Base-by-base conservation (phyloP, 2,113 vertebrate genomes). In the Amazona guildingii region DNA sequence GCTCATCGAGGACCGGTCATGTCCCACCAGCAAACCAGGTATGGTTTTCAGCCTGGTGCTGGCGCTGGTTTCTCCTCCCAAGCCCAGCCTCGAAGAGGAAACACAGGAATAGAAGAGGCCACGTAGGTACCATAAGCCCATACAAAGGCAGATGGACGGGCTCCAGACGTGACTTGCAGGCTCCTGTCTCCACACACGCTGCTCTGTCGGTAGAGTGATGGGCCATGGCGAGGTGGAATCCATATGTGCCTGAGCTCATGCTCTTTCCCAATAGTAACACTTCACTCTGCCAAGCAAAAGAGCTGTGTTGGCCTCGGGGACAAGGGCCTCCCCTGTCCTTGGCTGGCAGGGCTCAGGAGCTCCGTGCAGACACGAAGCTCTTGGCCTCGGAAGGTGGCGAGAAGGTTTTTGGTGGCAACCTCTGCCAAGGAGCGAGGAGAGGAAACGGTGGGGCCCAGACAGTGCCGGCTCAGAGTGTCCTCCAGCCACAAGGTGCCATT, bases 311-410 rank as follows among this genome's bases (percentile, higher is more conserved):
- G 94, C 86, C 88, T 96, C 52, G 10, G 94, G 95, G 96, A 96
- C 92, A 94, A 95, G 95, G 75, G 93, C 95, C 95, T 96, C 88
- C 95, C 95, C 94, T 96, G 94, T 95, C 93, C 94, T 92, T 62
- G 85, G 93, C 94, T 94, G 94, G 96, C 94, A 95, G 88, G 66
- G 83, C 88, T 66, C 1, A 2, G 92, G 68, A 91, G 89, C 94
- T 95, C 84, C 78, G 66, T 75, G 93, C 94, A 95, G 93, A 70
- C 91, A 1, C 0, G 59, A 48, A 85, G 94, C 41, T 90, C 54
- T 96, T 96, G 94, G 95, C 96, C 92, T 90, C 23, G 14, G 92
- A 55, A 96, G 90, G 85, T 94, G 94, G 88, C 2, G 2, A 91
- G 86, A 37, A 86, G 85, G 87, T 80, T 74, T 92, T 92, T 79